A percentile compares a stretch with the other conserved stretches of the same genome.
These are phyloP conservation scores for Bradypus variegatus DNA, from an alignment of 2,797 vertebrate genomes.

Conservation along the genomic window DNA sequence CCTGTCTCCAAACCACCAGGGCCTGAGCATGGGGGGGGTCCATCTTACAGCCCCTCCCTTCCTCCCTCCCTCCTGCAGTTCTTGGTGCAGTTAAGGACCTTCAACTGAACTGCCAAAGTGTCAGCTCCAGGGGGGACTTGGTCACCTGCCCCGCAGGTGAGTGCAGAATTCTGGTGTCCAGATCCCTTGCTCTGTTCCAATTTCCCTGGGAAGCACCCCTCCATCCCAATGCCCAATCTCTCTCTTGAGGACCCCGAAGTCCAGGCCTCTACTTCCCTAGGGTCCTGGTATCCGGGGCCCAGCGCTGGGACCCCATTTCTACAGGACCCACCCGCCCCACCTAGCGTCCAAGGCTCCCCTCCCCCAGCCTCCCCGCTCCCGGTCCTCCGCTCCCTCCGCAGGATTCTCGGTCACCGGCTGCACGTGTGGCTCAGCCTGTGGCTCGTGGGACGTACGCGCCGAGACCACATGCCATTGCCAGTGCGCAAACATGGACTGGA, in stretches of 20 bases:
- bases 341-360: neutral
- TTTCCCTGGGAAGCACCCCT: neutral
- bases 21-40: neutral
- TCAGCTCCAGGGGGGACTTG: conserved; percentile 26
- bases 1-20: neutral
- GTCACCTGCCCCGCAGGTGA: conserved; percentile 38
- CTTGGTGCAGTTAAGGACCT: fast-evolving
- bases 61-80: neutral
- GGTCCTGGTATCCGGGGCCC: neutral
- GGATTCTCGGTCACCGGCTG: conserved; percentile 44
- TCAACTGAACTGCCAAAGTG: neutral
- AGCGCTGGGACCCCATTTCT: neutral
- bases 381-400: neutral
- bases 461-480: conserved; percentile 58
- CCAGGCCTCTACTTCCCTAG: neutral
- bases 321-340: neutral
- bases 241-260: neutral
- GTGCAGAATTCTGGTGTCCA: neutral
- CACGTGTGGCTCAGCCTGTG: conserved; percentile 56
- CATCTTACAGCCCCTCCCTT: neutral
- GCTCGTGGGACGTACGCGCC: conserved; percentile 56
- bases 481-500: conserved; percentile 54
- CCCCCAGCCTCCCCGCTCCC: fast-evolving
- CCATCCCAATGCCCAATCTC: neutral
- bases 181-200: neutral